Percentiles rank a stretch among this genome's conserved stretches.
phyloP scores from a whole-genome alignment of 1,140 invertebrate genomes.

The Bombus confusus region DNA sequence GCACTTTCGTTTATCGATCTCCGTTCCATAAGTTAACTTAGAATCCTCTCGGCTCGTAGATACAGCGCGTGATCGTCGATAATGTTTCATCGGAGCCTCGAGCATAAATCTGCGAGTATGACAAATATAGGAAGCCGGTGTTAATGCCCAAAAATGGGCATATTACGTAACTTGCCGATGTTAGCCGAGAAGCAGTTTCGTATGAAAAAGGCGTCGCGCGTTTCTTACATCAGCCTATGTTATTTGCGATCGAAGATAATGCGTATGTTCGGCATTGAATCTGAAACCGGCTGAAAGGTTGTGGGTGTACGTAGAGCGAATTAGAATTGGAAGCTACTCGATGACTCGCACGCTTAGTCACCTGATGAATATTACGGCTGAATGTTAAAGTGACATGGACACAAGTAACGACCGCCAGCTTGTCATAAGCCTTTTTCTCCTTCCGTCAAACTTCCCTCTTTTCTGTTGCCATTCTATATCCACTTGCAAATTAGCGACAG shows the following conservation, averaged over 20 bases:
- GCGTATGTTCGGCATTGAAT: constrained; percentile 41
- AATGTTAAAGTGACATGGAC: constrained; percentile 58
- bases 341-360: constrained; percentile 63
- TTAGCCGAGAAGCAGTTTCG: not conserved
- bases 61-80: too few species aligned
- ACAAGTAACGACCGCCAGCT: not conserved
- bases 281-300: constrained; percentile 7
- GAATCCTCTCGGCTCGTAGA: too few species aligned
- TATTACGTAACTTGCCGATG: not conserved
- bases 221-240: not conserved
- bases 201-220: not conserved
- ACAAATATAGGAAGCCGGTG: not conserved
- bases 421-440: not conserved
- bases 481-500: too few species aligned
- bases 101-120: not conserved
- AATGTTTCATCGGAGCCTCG: too few species aligned
- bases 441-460: not conserved
- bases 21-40: too few species aligned
- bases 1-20: too few species aligned
- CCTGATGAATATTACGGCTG: constrained; percentile 54
- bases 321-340: constrained; percentile 54
- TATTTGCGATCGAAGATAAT: constrained; percentile 13
- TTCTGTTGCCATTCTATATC: not conserved
- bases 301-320: constrained; percentile 48
- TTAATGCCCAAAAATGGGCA: not conserved